Conservation (phyloP, 64 coral and sea anemone genomes). For the Exaiptasia diaphana region DNA sequence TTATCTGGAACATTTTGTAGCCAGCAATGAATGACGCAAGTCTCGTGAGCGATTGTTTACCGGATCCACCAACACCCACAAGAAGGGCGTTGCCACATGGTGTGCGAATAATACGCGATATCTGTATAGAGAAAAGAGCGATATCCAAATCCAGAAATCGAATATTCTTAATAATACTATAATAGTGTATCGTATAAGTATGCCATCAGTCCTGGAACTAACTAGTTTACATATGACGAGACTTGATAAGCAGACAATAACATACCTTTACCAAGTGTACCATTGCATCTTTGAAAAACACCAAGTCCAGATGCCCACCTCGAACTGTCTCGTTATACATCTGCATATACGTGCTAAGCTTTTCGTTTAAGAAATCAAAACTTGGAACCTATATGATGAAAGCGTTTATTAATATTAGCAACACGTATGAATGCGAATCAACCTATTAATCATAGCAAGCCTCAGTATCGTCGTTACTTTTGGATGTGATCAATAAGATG, state of each 20-base stretch:
- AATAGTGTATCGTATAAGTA: background rate
- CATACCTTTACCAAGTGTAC: conserved; percentile 85
- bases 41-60: conserved; percentile 91
- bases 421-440: background rate
- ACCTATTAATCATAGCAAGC: no score
- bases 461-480: no score
- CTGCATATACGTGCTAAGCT: conserved; percentile 68
- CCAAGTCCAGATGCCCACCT: conserved; percentile 84
- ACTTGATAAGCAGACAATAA: no score
- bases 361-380: conserved; percentile 74
- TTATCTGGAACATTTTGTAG: conserved; percentile 97
- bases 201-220: background rate
- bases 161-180: background rate
- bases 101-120: conserved; percentile 91
- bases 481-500: no score
- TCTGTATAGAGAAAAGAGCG: conserved; percentile 26
- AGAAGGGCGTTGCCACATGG: conserved; percentile 90
- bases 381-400: conserved; percentile 56
- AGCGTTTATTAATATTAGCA: background rate
- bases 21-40: conserved; percentile 97
- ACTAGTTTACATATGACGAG: no score
- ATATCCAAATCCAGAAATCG: no score
- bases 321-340: conserved; percentile 97
- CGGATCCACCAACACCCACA: conserved; percentile 97
- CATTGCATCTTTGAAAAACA: conserved; percentile 99